phyloP scores from a whole-genome alignment of 2,797 vertebrate genomes.

The Danio choprae region DNA sequence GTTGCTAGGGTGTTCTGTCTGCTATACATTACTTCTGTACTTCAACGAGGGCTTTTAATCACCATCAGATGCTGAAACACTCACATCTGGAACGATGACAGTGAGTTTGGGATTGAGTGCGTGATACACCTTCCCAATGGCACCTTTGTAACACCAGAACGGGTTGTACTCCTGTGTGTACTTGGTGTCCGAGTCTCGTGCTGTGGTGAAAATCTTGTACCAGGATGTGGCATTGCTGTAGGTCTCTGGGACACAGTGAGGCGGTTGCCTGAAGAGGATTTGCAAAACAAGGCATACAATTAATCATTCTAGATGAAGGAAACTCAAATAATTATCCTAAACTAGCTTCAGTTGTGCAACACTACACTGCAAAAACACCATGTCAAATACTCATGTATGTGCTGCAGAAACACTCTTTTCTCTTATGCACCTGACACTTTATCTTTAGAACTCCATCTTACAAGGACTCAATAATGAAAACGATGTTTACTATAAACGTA shows the following conservation, averaged over 20 bases:
- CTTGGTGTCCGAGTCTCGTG: constrained; percentile 92
- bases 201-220: constrained; percentile 98
- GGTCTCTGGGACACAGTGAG: constrained; percentile 93
- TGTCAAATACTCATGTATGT: neutral
- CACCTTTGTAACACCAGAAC: constrained; percentile 99
- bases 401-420: too few relatives aligned
- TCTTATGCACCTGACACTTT: too few relatives aligned
- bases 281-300: neutral
- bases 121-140: constrained; percentile 97
- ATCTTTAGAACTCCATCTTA: too few relatives aligned
- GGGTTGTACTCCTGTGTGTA: constrained; percentile 98
- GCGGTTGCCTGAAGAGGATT: constrained; percentile 85
- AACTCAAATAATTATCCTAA: neutral
- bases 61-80: constrained; percentile 63
- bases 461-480: too few relatives aligned
- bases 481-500: too few relatives aligned
- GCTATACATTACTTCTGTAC: neutral
- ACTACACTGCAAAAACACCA: neutral
- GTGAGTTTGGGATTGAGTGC: constrained; percentile 96
- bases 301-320: neutral
- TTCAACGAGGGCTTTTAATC: neutral
- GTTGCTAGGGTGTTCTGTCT: neutral
- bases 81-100: constrained; percentile 96
- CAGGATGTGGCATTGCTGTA: constrained; percentile 95
- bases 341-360: neutral